phyloP scores from a whole-genome alignment of 1,140 invertebrate species.

The Sminthurides bifidus region DNA sequence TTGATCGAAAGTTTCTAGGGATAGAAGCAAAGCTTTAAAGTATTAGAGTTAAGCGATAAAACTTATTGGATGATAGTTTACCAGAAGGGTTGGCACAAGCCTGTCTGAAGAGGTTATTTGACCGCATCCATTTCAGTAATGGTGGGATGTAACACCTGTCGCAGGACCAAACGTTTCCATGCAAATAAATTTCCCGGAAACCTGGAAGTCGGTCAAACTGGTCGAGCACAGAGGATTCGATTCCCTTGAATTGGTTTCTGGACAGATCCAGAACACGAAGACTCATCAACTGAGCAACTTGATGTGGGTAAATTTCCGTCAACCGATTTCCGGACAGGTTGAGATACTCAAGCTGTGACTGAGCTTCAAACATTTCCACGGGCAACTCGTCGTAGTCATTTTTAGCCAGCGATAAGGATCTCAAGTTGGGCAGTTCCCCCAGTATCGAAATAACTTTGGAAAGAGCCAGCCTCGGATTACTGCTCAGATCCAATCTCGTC shows the following conservation, averaged over 20 bases:
- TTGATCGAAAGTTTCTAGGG: no score
- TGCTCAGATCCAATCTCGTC: constrained; percentile 23
- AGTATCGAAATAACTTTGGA: constrained; percentile 18
- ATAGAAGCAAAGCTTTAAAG: no score
- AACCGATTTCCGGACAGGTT: constrained; percentile 27
- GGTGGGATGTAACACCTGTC: constrained; percentile 27
- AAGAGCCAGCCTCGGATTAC: constrained; percentile 24
- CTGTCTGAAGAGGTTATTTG: constrained; percentile 11
- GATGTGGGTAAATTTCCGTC: constrained; percentile 20
- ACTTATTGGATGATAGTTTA: no score
- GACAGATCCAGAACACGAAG: constrained; percentile 23
- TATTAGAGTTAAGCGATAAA: no score
- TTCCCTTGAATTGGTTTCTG: constrained; percentile 23
- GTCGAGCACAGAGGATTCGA: constrained; percentile 17
- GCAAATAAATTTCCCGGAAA: constrained; percentile 17
- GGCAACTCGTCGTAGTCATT: constrained; percentile 26
- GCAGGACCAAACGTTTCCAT: constrained; percentile 26
- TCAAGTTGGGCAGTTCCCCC: constrained; percentile 18
- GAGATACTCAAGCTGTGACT: constrained; percentile 16
- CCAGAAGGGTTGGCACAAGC: constrained; percentile 19
- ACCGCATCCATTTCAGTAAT: constrained; percentile 23
- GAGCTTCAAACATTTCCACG: constrained; percentile 24
- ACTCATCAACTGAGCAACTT: constrained; percentile 14
- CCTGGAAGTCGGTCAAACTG: constrained; percentile 16
- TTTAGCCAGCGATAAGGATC: constrained; percentile 16